A percentile compares a stretch with the other conserved stretches of the same genome.
phyloP scores from a whole-genome alignment of 2,113 vertebrate species.

The Lanius ludovicianus region DNA sequence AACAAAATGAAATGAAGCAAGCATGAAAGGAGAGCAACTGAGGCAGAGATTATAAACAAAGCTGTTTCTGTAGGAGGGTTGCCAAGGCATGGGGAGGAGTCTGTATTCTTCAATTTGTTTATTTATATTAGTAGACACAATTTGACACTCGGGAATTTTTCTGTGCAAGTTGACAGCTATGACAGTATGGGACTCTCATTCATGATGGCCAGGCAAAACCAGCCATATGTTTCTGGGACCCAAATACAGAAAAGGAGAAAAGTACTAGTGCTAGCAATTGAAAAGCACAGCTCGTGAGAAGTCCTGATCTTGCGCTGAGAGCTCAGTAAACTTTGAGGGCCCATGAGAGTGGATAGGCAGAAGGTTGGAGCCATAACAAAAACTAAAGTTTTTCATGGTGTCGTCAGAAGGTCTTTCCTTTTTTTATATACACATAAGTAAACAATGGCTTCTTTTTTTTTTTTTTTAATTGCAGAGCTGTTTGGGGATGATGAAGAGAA shows the following conservation, averaged over 20 bases:
- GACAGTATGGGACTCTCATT: background rate
- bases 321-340: background rate
- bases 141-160: background rate
- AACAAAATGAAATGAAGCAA: background rate
- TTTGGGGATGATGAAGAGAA: conserved; percentile 29
- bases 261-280: background rate
- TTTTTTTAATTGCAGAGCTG: background rate
- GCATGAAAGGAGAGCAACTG: background rate
- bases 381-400: background rate
- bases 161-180: background rate
- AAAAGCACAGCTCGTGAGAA: background rate
- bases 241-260: background rate
- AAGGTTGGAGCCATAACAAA: conserved; percentile 23
- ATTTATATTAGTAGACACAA: background rate
- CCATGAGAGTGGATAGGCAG: background rate
- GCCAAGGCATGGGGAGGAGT: background rate
- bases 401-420: background rate
- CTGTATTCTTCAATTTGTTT: background rate
- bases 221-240: background rate
- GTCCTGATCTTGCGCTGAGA: background rate
- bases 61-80: background rate
- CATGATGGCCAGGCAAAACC: background rate
- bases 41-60: background rate
- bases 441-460: background rate
- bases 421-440: conserved; percentile 1